Base-by-base conservation (phyloP, 2,888 invertebrate genomes). In the Chrysodeixis includens region DNA sequence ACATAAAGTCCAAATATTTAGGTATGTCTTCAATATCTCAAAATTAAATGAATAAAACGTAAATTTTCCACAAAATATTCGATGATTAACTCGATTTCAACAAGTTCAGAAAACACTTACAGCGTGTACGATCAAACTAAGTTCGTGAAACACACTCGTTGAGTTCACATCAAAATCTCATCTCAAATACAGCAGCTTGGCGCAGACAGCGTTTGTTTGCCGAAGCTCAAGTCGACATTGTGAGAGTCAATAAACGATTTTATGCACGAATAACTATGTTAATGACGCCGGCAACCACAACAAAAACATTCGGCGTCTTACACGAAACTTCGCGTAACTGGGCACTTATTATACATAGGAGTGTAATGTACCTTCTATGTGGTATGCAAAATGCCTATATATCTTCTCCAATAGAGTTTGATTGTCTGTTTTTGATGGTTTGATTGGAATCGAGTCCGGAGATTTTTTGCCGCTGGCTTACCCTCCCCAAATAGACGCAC, bases 231-330 rank as follows among this genome's bases (percentile, higher is more conserved):
- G 74, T 81, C 76, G 81, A 82, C 80, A 83, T 81, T 82, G 73
- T 82, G 76, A 82, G 79, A 87, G 89, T 89, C 89, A 90, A 90
- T 89, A 90, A 89, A 89, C 87, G 84, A 89, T 92, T 92, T 90
- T 83, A 91, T 87, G 91, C 88, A 85, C 83, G 88, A 91, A 90
- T 90, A 90, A 91, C 88, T 92, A 92, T 92, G 92, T 79, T 92
- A 92, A 93, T 93, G 79, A 83, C 77, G 78, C 75, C 68, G 66
- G 76, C 77, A 81, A 83, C 79, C 83, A 84, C 82, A 90, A 89
- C 87, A 92, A 91, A 90, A 91, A 90, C 88, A 88, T 81, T 79
- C 71, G 75, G 66, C 75, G 77, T 83, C 86, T 85, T 82, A 62
- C 61, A 61, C 79, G 75, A 76, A 74, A 77, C 78, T 85, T 73